Evolutionary conservation across 1,140 invertebrate species (phyloP).

Genomic region (Cotesia typhae): DNA sequence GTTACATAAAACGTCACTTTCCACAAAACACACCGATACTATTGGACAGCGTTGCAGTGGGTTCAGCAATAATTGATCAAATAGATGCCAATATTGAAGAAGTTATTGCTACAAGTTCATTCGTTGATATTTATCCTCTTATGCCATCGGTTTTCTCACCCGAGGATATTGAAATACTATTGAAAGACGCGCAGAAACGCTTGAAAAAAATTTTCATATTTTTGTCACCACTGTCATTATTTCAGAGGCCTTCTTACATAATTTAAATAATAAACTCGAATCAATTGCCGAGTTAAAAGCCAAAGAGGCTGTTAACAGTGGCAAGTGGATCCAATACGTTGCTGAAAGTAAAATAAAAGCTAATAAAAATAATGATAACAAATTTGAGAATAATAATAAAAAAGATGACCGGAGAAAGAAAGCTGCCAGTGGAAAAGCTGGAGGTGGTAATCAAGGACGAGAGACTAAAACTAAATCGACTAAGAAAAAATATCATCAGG

Average conservation of each 20-base stretch:
- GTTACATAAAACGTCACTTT: constrained; percentile 83
- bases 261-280: constrained; percentile 75
- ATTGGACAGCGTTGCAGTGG: constrained; percentile 81
- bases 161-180: constrained; percentile 78
- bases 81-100: constrained; percentile 87
- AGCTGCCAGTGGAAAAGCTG: constrained; percentile 83
- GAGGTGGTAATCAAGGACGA: constrained; percentile 90
- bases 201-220: constrained; percentile 53
- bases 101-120: constrained; percentile 76
- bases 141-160: constrained; percentile 83
- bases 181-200: constrained; percentile 72
- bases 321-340: constrained; percentile 65
- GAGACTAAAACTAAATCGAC: constrained; percentile 96
- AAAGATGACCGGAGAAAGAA: constrained; percentile 90
- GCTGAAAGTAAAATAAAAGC: constrained; percentile 59
- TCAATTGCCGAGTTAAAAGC: constrained; percentile 77
- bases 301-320: constrained; percentile 74
- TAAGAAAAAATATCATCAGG: constrained; percentile 77
- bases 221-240: constrained; percentile 56
- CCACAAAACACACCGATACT: constrained; percentile 76
- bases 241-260: constrained; percentile 72
- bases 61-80: constrained; percentile 78
- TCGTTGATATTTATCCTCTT: constrained; percentile 80
- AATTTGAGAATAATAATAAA: constrained; percentile 70
- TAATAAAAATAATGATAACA: constrained; percentile 62